These are phyloP conservation scores for Agriotes lineatus DNA, from an alignment of 2,888 invertebrate species.

Conservation along the genomic window DNA sequence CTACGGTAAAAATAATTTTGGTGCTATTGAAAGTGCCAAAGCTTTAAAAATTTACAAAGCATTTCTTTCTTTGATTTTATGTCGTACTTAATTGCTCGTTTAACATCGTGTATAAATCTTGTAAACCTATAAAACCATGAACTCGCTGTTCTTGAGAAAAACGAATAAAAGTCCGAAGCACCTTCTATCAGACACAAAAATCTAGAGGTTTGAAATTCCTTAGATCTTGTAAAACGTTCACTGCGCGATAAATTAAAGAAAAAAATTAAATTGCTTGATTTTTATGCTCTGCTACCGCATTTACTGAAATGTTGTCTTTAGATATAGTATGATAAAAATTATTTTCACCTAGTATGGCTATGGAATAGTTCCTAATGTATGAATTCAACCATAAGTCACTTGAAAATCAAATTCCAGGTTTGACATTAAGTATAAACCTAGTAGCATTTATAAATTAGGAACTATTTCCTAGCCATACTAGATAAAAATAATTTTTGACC, in stretches of 20 bases:
- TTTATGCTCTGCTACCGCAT: conserved; percentile 5
- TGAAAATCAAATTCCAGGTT: too few relatives aligned
- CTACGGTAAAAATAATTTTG: neutral
- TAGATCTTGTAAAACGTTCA: conserved; percentile 3
- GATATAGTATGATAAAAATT: too few relatives aligned
- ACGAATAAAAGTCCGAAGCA: conserved; percentile 4
- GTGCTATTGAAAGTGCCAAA: neutral
- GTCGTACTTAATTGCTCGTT: conserved; percentile 51
- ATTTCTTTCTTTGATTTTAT: conserved; percentile 46
- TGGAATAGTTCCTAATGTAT: too few relatives aligned
- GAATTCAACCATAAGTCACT: too few relatives aligned
- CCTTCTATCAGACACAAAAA: conserved; percentile 15
- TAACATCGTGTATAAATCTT: conserved; percentile 53
- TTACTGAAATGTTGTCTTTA: too few relatives aligned
- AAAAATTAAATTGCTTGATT: neutral
- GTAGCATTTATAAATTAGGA: too few relatives aligned
- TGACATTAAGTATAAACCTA: too few relatives aligned
- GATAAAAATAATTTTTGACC: too few relatives aligned
- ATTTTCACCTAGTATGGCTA: too few relatives aligned
- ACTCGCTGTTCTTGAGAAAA: neutral
- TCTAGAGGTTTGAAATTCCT: conserved; percentile 8
- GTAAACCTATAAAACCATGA: conserved; percentile 45
- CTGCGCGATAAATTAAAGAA: neutral
- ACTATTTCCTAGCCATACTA: too few relatives aligned
- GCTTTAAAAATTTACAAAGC: neutral